Base-by-base conservation (phyloP, 2,113 vertebrate genomes). In the Tachysurus fulvidraco region DNA sequence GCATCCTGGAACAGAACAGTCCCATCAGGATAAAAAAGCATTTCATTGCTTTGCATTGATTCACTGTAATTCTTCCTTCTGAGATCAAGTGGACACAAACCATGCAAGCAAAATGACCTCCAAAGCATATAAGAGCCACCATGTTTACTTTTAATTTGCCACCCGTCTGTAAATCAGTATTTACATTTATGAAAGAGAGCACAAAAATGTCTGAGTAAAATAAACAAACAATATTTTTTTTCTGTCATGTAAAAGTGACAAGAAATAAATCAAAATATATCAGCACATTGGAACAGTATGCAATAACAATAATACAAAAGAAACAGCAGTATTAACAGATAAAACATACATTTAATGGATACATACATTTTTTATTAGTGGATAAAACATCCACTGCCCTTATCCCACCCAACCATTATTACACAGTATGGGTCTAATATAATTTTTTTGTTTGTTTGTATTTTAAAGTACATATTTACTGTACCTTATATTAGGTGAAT, bases 261-360 rank as follows among this genome's bases (percentile, higher is more conserved):
- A 89, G 88, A 93, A 92, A 92, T 92, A 84, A 91, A 92, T 90
- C 86, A 87, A 79, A 93, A 91, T 79, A 92, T 89, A 77, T 83
- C 13, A 93, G 93, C 90, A 91, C 88, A 92, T 87, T 89, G 88
- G 76, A 92, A 92, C 85, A 88, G 62, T 88, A 92, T 88, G 94
- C 92, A 92, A 91, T 60, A 88, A 78, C 86, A 91, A 84, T 91
- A 93, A 88, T 85, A 91, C 84, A 71, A 92, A 89, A 90, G 86
- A 86, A 95, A 91, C 90, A 94, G 89, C 89, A 93, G 90, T 85
- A 86, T 64, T 77, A 76, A 92, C 85, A 83, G 78, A 90, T 83
- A 87, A 89, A 88, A 90, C 82, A 74, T 81, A 80, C 85, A 83
- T 86, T 87, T 86, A 83, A 90, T 73, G 41, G 60, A 67, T 78